A percentile compares a stretch with the other conserved stretches of the same genome.
Evolutionary conservation across 37 sponge, comb jelly and placozoan species (phyloP).

Genomic region (Halisarca cf. caerulea): DNA sequence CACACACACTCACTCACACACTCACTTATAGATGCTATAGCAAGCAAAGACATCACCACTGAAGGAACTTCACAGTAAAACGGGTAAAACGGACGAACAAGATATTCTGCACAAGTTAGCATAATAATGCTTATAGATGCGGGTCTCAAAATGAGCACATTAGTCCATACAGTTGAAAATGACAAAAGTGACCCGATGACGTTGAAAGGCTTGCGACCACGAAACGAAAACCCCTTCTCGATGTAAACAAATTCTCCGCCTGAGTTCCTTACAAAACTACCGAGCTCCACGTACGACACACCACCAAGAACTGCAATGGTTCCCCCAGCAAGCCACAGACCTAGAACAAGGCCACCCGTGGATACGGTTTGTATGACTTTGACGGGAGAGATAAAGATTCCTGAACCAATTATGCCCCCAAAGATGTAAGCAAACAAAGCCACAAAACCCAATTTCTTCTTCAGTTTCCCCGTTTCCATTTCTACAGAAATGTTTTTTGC

Average conservation of each 20-base stretch:
- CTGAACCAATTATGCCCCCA: constrained; percentile 83
- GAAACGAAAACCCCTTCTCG: constrained; percentile 57
- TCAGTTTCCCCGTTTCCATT: no score
- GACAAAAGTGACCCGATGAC: constrained; percentile 48
- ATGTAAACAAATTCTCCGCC: constrained; percentile 69
- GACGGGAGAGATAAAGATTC: constrained; percentile 84
- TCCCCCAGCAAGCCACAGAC: constrained; percentile 66
- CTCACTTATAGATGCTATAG: no score
- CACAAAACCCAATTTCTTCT: constrained; percentile 2
- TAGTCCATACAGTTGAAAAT: constrained; percentile 57
- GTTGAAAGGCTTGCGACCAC: neutral
- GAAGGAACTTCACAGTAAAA: neutral
- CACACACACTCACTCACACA: no score
- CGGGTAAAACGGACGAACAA: neutral
- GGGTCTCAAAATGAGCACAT: constrained; percentile 31
- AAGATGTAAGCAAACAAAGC: constrained; percentile 33
- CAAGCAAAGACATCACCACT: no score
- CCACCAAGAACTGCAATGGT: constrained; percentile 65
- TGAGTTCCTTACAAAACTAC: constrained; percentile 45
- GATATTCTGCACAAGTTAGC: constrained; percentile 48
- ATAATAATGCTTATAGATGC: constrained; percentile 33
- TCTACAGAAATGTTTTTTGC: no score
- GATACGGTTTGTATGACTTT: constrained; percentile 42
- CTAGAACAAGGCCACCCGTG: constrained; percentile 65
- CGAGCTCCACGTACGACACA: constrained; percentile 76